A percentile compares a stretch with the other conserved stretches of the same genome.
phyloP scores from a whole-genome alignment of 2,888 invertebrate species.

The Watsonalla binaria region DNA sequence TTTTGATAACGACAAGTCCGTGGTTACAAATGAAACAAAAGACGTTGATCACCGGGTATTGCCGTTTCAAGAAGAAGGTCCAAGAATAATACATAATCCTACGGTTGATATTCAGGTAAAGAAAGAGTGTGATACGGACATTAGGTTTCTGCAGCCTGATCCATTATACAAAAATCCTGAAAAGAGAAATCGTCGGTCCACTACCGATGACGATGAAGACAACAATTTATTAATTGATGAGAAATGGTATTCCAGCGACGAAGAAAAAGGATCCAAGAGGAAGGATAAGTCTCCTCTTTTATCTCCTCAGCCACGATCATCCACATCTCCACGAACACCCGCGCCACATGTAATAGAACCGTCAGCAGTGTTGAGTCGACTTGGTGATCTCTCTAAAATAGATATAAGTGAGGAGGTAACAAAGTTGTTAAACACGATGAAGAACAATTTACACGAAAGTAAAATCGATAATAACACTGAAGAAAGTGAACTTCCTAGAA shows the following conservation, averaged over 20 bases:
- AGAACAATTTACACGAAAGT: constrained; percentile 65
- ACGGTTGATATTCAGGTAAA: constrained; percentile 32
- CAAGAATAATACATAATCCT: constrained; percentile 32
- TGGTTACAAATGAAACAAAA: constrained; percentile 49
- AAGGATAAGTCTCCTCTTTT: constrained; percentile 47
- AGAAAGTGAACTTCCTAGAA: constrained; percentile 40
- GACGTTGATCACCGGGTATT: constrained; percentile 74
- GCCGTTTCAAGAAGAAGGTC: constrained; percentile 57
- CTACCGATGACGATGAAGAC: constrained; percentile 79
- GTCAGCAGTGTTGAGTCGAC: constrained; percentile 76
- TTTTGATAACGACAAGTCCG: constrained; percentile 48
- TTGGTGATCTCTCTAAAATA: constrained; percentile 85
- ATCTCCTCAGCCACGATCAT: constrained; percentile 45
- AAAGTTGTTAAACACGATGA: constrained; percentile 82
- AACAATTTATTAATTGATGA: constrained; percentile 78
- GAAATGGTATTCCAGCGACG: constrained; percentile 91
- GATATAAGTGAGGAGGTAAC: constrained; percentile 86
- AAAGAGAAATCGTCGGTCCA: constrained; percentile 66
- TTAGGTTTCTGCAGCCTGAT: constrained; percentile 67
- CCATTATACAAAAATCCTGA: constrained; percentile 67
- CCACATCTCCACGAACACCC: constrained; percentile 42
- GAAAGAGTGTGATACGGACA: constrained; percentile 67
- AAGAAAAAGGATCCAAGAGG: constrained; percentile 77
- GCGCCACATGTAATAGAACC: constrained; percentile 77
- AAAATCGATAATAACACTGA: constrained; percentile 39